phyloP scores from a whole-genome alignment of 2,888 invertebrate species.

The Charanyca ferruginea region DNA sequence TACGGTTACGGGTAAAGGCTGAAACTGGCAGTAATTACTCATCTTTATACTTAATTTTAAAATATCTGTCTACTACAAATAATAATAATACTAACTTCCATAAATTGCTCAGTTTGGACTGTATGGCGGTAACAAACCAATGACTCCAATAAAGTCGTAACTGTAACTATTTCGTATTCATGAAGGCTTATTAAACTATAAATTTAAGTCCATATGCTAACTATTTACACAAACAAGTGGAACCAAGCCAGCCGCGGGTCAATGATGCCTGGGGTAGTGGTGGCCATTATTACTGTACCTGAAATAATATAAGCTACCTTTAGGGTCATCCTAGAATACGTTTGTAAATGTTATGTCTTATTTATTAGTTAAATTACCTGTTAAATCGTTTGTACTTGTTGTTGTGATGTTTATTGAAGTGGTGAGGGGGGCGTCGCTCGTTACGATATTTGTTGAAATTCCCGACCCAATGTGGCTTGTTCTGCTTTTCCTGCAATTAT shows the following conservation, averaged over 20 bases:
- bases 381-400: conserved; percentile 88
- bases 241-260: conserved; percentile 79
- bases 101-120: conserved; percentile 61
- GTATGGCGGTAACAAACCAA: conserved; percentile 61
- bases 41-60: conserved; percentile 54
- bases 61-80: conserved; percentile 55
- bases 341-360: neutral
- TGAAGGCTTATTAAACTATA: conserved; percentile 70
- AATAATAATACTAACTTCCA: conserved; percentile 63
- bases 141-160: conserved; percentile 48
- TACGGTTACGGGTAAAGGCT: conserved; percentile 70
- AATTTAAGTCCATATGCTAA: conserved; percentile 79
- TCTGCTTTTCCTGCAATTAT: conserved; percentile 84
- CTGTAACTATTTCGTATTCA: conserved; percentile 61
- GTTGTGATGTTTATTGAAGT: conserved; percentile 85
- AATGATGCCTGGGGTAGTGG: conserved; percentile 87
- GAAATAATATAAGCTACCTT: conserved; percentile 35
- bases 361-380: conserved; percentile 65
- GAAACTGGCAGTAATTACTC: conserved; percentile 73
- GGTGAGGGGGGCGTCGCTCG: conserved; percentile 83
- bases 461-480: conserved; percentile 85
- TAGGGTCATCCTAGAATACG: neutral
- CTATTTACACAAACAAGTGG: conserved; percentile 76
- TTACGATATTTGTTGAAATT: conserved; percentile 85
- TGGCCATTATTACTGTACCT: conserved; percentile 86